Percentiles rank a stretch among this genome's conserved stretches.
Conservation (phyloP, 2,888 invertebrate species). For the Amblyjoppa proteus region DNA sequence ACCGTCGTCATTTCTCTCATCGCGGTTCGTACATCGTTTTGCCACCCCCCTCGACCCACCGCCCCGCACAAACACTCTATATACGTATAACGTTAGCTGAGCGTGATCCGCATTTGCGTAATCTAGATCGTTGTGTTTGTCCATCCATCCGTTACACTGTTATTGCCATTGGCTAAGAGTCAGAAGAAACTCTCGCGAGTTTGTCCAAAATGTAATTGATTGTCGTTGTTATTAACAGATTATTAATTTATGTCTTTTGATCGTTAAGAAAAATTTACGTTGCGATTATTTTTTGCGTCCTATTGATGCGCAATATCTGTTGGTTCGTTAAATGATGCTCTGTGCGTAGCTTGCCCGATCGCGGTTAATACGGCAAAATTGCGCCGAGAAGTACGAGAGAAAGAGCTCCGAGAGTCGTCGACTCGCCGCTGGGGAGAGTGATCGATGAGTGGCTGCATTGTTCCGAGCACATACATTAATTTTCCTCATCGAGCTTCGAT, state of each 20-base stretch:
- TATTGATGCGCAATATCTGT: conserved; percentile 3
- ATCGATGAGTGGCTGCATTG: conserved; percentile 65
- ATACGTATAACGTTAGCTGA: conserved; percentile 36
- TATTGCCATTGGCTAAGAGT: conserved; percentile 21
- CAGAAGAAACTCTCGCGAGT: neutral
- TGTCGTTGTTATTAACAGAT: neutral
- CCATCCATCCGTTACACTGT: conserved; percentile 53
- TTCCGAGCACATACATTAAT: conserved; percentile 63
- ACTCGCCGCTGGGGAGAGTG: conserved; percentile 56
- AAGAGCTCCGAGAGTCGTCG: conserved; percentile 2
- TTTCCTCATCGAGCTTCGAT: conserved; percentile 59
- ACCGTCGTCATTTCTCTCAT: conserved; percentile 54
- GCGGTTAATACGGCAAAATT: neutral
- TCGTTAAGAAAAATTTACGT: neutral
- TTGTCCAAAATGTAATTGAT: neutral
- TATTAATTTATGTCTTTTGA: neutral
- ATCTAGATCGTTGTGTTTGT: conserved; percentile 68
- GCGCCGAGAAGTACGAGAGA: conserved; percentile 21
- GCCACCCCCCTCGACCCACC: neutral
- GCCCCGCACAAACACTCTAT: neutral
- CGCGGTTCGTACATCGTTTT: conserved; percentile 48
- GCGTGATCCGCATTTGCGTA: conserved; percentile 73
- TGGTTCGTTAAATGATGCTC: conserved; percentile 28
- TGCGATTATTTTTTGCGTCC: neutral
- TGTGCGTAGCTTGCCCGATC: neutral